phyloP scores from a whole-genome alignment of 2,797 vertebrate genomes.

The Bothrops alternatus region DNA sequence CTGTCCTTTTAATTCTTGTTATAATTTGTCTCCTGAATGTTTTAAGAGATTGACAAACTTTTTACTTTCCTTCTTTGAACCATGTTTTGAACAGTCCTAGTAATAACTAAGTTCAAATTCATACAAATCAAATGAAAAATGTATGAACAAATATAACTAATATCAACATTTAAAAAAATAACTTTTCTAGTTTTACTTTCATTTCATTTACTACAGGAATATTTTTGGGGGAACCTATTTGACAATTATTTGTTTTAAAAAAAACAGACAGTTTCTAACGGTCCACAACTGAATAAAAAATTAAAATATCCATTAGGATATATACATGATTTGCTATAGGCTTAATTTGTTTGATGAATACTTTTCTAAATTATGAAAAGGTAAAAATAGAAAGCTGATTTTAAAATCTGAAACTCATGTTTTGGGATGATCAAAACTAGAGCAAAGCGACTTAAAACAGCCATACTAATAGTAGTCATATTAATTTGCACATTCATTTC shows the following conservation, averaged over 20 bases:
- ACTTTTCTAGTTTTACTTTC: not conserved
- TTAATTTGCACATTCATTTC: not conserved
- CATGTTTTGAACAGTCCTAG: not conserved
- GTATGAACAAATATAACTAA: not conserved
- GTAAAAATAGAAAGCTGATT: not conserved
- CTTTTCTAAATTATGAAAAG: not conserved
- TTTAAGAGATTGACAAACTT: not conserved
- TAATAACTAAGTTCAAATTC: not conserved
- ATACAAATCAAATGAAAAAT: not conserved
- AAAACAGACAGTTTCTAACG: not conserved
- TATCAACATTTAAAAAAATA: not conserved
- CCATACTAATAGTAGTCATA: not conserved
- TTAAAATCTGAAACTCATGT: not conserved
- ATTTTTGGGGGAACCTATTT: not conserved
- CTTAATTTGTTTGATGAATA: not conserved
- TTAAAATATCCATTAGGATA: not conserved
- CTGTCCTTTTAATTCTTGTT: not conserved
- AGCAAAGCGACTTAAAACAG: not conserved
- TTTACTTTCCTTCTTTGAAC: not conserved
- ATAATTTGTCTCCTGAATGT: not conserved
- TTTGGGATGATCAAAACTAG: not conserved
- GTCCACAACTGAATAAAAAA: not conserved
- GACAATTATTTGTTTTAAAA: not conserved
- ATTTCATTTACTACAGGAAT: not conserved
- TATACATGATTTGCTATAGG: not conserved